Conservation (phyloP, 2,113 vertebrate species). For the Pygoscelis adeliae region DNA sequence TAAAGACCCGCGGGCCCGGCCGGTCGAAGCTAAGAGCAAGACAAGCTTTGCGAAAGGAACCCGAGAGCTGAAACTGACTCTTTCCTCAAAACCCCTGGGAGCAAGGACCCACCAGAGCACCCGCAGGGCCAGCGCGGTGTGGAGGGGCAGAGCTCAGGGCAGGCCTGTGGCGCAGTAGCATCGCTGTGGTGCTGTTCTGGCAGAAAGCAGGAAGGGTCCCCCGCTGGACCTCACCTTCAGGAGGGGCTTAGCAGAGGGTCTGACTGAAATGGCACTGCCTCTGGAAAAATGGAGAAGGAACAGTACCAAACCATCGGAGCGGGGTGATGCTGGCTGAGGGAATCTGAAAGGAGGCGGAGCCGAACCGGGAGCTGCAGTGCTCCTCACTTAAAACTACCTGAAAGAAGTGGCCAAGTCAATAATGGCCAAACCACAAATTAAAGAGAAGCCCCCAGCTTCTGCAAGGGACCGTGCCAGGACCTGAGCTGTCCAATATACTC, state of each 20-base stretch:
- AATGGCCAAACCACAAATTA: background rate
- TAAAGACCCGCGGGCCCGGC: rapidly evolving
- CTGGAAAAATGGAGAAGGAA: background rate
- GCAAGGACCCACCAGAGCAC: background rate
- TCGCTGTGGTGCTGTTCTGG: background rate
- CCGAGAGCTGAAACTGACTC: rapidly evolving
- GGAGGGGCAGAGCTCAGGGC: background rate
- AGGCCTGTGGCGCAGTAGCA: background rate
- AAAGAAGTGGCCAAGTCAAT: background rate
- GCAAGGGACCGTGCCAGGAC: background rate
- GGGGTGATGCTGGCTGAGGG: background rate
- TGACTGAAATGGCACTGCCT: background rate
- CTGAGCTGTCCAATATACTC: background rate
- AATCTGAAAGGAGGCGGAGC: background rate
- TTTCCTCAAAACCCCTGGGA: no score
- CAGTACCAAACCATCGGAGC: background rate
- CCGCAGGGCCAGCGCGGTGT: background rate
- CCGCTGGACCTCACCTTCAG: background rate
- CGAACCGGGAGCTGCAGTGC: rapidly evolving
- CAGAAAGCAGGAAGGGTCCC: background rate
- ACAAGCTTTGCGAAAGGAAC: background rate
- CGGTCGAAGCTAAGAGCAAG: no score
- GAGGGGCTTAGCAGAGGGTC: background rate
- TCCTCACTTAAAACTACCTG: rapidly evolving
- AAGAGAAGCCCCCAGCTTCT: background rate